phyloP scores from a whole-genome alignment of 2,888 invertebrate genomes.

The Stenotaenia linearis region DNA sequence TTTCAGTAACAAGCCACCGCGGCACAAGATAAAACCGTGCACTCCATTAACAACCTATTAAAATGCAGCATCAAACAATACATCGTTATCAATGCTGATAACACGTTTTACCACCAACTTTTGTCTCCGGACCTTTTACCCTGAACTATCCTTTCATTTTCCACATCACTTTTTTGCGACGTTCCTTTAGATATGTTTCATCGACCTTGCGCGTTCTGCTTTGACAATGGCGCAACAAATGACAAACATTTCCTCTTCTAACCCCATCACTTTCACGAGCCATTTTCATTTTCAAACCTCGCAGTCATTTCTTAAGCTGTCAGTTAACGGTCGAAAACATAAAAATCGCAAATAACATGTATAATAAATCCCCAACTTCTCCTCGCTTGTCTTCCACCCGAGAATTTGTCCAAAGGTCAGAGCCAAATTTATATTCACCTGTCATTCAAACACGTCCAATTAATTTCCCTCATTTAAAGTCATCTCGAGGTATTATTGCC shows the following conservation, averaged over 20 bases:
- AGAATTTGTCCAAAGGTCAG: background rate
- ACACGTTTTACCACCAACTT: conserved; percentile 13
- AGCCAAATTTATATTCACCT: background rate
- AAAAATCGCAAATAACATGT: background rate
- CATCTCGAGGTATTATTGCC: too few species aligned
- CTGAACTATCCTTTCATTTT: background rate
- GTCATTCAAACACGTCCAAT: too few species aligned
- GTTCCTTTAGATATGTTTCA: background rate
- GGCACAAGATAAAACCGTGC: background rate
- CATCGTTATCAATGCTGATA: conserved; percentile 26
- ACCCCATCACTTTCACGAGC: background rate
- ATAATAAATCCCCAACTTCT: background rate
- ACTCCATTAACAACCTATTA: conserved; percentile 21
- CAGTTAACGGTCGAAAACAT: background rate
- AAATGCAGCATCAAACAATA: conserved; percentile 20
- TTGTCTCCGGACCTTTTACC: conserved; percentile 15
- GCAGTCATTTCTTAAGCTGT: background rate
- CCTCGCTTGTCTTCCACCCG: background rate
- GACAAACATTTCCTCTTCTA: conserved; percentile 1
- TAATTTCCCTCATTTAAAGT: too few species aligned
- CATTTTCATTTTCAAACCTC: background rate
- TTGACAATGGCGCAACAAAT: background rate
- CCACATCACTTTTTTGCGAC: background rate
- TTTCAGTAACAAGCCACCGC: background rate
- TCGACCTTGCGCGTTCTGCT: background rate